These are phyloP conservation scores for Hermatobates lingyangjiaoensis DNA, from an alignment of 1,140 invertebrate genomes.

Conservation along the genomic window DNA sequence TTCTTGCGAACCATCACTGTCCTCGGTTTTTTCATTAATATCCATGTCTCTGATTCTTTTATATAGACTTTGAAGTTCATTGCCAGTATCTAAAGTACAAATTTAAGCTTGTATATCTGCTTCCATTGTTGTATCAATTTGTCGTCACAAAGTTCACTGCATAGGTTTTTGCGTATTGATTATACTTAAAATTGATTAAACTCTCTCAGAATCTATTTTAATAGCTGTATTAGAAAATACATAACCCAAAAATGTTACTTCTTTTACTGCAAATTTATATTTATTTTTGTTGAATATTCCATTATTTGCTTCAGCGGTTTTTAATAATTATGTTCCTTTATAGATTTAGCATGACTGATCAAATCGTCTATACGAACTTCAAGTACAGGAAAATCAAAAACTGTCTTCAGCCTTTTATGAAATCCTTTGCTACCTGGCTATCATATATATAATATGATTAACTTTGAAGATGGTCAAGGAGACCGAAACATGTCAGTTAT, in stretches of 20 bases:
- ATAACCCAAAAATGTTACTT: slow-evolving; percentile 1
- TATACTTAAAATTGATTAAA: slow-evolving; percentile 2
- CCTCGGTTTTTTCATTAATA: too few species aligned
- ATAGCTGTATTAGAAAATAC: not conserved
- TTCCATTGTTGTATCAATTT: too few species aligned
- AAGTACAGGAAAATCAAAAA: not conserved
- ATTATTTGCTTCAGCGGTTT: slow-evolving; percentile 1
- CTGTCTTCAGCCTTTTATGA: not conserved
- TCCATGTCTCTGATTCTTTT: too few species aligned
- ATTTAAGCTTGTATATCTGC: too few species aligned
- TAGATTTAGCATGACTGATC: not conserved
- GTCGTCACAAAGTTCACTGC: too few species aligned
- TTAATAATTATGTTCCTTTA: slow-evolving; percentile 4
- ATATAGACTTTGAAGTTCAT: too few species aligned
- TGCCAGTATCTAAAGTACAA: too few species aligned
- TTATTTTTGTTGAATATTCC: slow-evolving; percentile 6
- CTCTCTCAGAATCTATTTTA: slow-evolving; percentile 1
- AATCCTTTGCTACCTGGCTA: slow-evolving; percentile 1
- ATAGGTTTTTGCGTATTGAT: not conserved
- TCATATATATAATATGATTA: too few species aligned
- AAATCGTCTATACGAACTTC: slow-evolving; percentile 6
- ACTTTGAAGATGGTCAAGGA: too few species aligned
- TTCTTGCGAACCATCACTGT: too few species aligned
- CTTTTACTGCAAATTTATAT: slow-evolving; percentile 4
- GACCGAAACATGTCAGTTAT: too few species aligned